Conservation (phyloP, 2,888 invertebrate species). For the Lomographa bimaculata region DNA sequence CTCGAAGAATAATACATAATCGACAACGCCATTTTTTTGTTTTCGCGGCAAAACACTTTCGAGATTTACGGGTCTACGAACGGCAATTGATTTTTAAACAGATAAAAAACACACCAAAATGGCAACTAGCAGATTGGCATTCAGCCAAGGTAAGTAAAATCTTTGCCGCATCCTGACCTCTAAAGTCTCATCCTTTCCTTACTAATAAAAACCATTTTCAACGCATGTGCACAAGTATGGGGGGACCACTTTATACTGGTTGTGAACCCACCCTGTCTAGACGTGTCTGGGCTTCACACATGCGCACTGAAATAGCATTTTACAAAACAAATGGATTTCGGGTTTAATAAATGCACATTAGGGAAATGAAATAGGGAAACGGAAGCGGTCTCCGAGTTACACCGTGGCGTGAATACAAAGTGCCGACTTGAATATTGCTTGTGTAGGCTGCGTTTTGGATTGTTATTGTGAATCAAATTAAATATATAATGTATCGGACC, state of each 20-base stretch:
- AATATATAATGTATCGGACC: too few relatives aligned
- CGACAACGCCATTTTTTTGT: too few relatives aligned
- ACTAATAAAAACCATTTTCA: constrained; percentile 21
- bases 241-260: constrained; percentile 41
- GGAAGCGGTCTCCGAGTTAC: too few relatives aligned
- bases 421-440: too few relatives aligned
- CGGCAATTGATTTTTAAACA: too few relatives aligned
- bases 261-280: constrained; percentile 64
- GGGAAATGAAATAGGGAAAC: constrained; percentile 23
- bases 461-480: too few relatives aligned
- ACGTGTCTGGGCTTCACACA: constrained; percentile 61
- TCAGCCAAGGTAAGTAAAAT: constrained; percentile 53
- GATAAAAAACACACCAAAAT: too few relatives aligned
- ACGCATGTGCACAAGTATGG: constrained; percentile 8
- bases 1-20: too few relatives aligned
- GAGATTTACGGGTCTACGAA: too few relatives aligned
- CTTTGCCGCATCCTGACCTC: constrained; percentile 45
- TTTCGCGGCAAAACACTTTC: too few relatives aligned
- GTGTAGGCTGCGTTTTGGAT: too few relatives aligned
- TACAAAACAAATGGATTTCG: constrained; percentile 38
- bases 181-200: constrained; percentile 16
- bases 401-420: too few relatives aligned
- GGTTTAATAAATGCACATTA: constrained; percentile 34
- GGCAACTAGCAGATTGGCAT: constrained; percentile 42
- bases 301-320: constrained; percentile 45